Conservation (phyloP, 2,797 vertebrate genomes). For the Tragopan temminckii region DNA sequence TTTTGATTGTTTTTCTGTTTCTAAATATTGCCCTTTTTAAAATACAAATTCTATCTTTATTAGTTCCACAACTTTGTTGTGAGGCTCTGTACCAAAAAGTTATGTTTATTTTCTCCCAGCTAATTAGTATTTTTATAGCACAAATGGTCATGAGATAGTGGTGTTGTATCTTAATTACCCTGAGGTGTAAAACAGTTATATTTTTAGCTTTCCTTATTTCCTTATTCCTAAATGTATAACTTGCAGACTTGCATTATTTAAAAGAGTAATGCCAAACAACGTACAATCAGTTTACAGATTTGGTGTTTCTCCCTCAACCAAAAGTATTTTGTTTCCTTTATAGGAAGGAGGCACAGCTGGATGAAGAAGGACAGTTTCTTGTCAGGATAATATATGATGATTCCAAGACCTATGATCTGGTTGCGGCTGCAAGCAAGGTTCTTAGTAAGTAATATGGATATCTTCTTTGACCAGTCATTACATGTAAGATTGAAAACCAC, state of each 20-base stretch:
- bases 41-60: neutral
- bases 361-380: slow-evolving; percentile 98
- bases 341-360: slow-evolving; percentile 97
- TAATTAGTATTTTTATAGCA: neutral
- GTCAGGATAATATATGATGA: slow-evolving; percentile 99
- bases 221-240: neutral
- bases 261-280: neutral
- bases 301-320: neutral
- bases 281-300: neutral
- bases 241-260: neutral
- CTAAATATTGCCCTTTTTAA: neutral
- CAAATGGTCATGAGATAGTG: neutral
- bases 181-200: neutral
- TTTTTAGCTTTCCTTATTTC: neutral
- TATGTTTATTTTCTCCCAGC: neutral
- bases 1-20: neutral
- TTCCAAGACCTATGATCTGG: slow-evolving; percentile 97
- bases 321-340: slow-evolving; percentile 28
- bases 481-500: neutral
- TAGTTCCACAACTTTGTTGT: neutral
- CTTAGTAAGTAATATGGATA: slow-evolving; percentile 88
- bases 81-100: neutral
- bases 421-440: slow-evolving; percentile 97
- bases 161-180: neutral
- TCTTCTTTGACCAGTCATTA: neutral